Evolutionary conservation across 1,140 invertebrate genomes (phyloP).

Genomic region (Laupala kohalensis): DNA sequence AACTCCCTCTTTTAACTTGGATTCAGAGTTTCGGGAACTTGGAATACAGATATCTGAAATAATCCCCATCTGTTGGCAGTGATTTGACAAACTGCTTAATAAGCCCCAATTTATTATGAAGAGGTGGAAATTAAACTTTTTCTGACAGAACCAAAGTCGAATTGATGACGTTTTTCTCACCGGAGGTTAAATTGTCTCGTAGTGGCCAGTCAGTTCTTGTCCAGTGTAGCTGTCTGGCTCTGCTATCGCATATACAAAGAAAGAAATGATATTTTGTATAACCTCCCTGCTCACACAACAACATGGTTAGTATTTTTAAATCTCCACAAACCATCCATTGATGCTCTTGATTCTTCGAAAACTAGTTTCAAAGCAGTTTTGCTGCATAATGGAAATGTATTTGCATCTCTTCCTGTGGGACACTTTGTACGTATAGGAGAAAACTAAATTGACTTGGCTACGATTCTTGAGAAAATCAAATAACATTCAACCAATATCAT

Average conservation of each 20-base stretch:
- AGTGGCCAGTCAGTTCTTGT: slow-evolving; percentile 21
- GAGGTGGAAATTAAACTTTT: slow-evolving; percentile 25
- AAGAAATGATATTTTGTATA: slow-evolving; percentile 16
- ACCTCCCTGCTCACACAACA: slow-evolving; percentile 6
- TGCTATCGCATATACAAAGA: slow-evolving; percentile 31
- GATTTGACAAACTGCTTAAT: slow-evolving; percentile 27
- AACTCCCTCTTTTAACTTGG: background rate
- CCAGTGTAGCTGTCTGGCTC: slow-evolving; percentile 24
- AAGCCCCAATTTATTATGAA: slow-evolving; percentile 28
- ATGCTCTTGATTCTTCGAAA: slow-evolving; percentile 6
- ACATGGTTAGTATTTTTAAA: slow-evolving; percentile 9
- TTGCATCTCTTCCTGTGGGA: no score
- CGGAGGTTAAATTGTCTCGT: slow-evolving; percentile 19
- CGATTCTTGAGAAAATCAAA: background rate
- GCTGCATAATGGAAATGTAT: no score
- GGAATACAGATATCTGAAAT: background rate
- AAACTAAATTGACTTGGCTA: no score
- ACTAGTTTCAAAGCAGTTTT: no score
- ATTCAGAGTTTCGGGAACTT: background rate
- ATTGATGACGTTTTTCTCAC: slow-evolving; percentile 23
- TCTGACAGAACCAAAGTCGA: slow-evolving; percentile 21
- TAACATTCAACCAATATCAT: background rate
- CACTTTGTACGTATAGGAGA: no score
- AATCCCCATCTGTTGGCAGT: slow-evolving; percentile 8
- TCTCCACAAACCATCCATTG: slow-evolving; percentile 8